A percentile compares a stretch with the other conserved stretches of the same genome.
Evolutionary conservation across 2,888 invertebrate genomes (phyloP).

Genomic region (Selenia dentaria): DNA sequence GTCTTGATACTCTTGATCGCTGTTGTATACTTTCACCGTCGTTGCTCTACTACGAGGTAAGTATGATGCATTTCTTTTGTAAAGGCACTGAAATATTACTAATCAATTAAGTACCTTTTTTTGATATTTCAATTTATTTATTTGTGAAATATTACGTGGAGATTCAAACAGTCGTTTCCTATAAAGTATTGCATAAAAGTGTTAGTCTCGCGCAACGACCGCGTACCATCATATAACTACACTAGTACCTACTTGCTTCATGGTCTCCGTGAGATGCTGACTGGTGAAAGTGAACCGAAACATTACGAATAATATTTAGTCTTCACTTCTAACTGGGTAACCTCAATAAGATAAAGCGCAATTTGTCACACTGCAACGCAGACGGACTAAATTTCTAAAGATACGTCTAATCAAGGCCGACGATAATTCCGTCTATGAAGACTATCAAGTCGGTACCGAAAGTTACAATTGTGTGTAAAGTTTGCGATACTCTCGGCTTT

Average conservation of each 20-base stretch:
- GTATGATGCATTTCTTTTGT: too few species aligned
- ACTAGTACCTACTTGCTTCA: too few species aligned
- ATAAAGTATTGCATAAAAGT: conserved; percentile 26
- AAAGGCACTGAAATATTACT: too few species aligned
- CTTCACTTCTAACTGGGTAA: conserved; percentile 43
- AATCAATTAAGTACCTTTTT: too few species aligned
- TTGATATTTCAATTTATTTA: too few species aligned
- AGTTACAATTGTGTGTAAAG: conserved; percentile 14
- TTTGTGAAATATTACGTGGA: too few species aligned
- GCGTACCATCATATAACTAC: conserved; percentile 18
- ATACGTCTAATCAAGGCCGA: conserved; percentile 9
- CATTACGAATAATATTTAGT: conserved; percentile 41
- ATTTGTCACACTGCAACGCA: conserved; percentile 35
- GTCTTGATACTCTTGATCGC: not conserved
- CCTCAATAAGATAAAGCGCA: conserved; percentile 45
- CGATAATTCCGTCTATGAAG: conserved; percentile 3
- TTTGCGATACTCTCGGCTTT: conserved; percentile 10
- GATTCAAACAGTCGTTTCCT: conserved; percentile 18
- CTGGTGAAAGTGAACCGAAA: conserved; percentile 52
- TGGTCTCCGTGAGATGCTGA: conserved; percentile 35
- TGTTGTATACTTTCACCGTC: conserved; percentile 12
- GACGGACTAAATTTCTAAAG: conserved; percentile 15
- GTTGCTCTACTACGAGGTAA: not conserved
- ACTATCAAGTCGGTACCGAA: conserved; percentile 10
- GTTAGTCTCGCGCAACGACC: conserved; percentile 26